A percentile compares a stretch with the other conserved stretches of the same genome.
Conservation (phyloP, 2,797 vertebrate genomes). For the Betta splendens region DNA sequence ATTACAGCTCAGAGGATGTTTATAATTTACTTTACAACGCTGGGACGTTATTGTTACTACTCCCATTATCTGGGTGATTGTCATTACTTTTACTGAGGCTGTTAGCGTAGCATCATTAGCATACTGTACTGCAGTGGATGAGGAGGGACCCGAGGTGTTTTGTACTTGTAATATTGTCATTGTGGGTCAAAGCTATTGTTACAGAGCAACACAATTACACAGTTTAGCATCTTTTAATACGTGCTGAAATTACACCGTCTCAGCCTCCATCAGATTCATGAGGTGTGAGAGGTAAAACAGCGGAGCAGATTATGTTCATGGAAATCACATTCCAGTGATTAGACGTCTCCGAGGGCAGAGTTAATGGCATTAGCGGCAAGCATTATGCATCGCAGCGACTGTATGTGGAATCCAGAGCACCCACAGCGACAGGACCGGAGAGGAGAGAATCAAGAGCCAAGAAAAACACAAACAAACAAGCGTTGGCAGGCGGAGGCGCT, state of each 20-base stretch:
- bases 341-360: constrained; percentile 34
- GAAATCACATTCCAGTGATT: constrained; percentile 56
- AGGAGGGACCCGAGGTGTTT: constrained; percentile 46
- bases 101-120: constrained; percentile 64
- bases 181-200: constrained; percentile 39
- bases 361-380: constrained; percentile 34
- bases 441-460: too few species aligned
- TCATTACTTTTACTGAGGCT: constrained; percentile 63
- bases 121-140: constrained; percentile 48
- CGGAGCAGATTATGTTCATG: constrained; percentile 52
- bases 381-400: constrained; percentile 32
- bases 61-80: constrained; percentile 43
- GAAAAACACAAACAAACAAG: too few species aligned
- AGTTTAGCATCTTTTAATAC: constrained; percentile 66
- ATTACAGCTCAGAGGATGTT: constrained; percentile 39
- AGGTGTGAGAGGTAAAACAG: constrained; percentile 36
- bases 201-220: constrained; percentile 43
- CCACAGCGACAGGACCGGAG: too few species aligned
- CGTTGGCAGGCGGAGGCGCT: constrained; percentile 23
- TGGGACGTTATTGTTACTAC: constrained; percentile 51
- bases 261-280: constrained; percentile 53
- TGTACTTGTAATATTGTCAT: constrained; percentile 45
- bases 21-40: constrained; percentile 54
- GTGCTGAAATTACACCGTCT: constrained; percentile 41
- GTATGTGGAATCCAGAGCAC: constrained; percentile 17